These are phyloP conservation scores for Brachionus rubens DNA, from an alignment of 1,140 invertebrate species.

Conservation along the genomic window DNA sequence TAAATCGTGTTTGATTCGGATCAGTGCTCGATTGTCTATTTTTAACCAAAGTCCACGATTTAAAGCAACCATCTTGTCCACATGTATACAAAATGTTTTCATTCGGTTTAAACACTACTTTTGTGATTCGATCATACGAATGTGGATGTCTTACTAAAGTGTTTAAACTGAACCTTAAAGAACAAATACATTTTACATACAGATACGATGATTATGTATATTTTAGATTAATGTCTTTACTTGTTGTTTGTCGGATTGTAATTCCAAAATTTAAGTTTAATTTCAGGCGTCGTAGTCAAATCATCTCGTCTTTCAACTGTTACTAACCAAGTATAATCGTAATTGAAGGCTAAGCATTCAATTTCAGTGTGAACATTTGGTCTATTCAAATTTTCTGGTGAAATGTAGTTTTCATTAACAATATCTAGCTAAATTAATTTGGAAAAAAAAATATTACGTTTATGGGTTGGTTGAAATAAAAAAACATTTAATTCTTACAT, in stretches of 20 bases:
- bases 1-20: not conserved
- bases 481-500: slow-evolving; percentile 67
- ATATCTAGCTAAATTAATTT: slow-evolving; percentile 71
- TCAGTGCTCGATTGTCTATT: not conserved
- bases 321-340: slow-evolving; percentile 72
- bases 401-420: slow-evolving; percentile 70
- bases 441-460: slow-evolving; percentile 47
- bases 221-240: slow-evolving; percentile 59
- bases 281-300: slow-evolving; percentile 65
- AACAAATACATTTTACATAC: not conserved
- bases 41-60: slow-evolving; percentile 9
- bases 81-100: not conserved
- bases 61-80: slow-evolving; percentile 38
- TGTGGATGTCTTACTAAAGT: slow-evolving; percentile 23
- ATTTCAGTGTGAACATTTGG: slow-evolving; percentile 65
- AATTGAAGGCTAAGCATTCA: slow-evolving; percentile 67
- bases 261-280: slow-evolving; percentile 76
- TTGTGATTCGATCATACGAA: slow-evolving; percentile 25
- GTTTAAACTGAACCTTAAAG: not conserved
- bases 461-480: not conserved
- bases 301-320: slow-evolving; percentile 71
- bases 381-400: slow-evolving; percentile 56
- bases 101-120: slow-evolving; percentile 23
- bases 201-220: not conserved
- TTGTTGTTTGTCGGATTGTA: slow-evolving; percentile 66